Conservation (phyloP, 2,113 vertebrate species). For the Carlito syrichta region DNA sequence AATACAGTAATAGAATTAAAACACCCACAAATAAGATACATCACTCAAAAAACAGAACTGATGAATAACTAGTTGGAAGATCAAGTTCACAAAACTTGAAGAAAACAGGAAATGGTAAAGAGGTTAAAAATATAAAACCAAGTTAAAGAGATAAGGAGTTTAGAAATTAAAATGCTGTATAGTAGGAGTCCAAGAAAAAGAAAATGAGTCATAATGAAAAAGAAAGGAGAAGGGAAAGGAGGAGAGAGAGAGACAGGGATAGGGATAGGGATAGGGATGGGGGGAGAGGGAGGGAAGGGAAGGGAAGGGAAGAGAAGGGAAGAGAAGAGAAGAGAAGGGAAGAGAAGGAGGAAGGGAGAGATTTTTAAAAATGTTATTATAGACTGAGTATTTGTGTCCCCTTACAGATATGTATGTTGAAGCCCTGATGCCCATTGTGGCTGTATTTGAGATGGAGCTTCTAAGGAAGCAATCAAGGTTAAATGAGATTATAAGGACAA, state of each 20-base stretch:
- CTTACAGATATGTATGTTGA: not conserved
- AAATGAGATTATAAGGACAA: not conserved
- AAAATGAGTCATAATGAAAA: too few relatives aligned
- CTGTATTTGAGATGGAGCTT: not conserved
- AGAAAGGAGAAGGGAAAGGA: too few relatives aligned
- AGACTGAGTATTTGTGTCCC: not conserved
- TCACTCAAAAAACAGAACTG: not conserved
- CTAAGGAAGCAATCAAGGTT: not conserved
- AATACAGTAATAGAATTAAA: not conserved
- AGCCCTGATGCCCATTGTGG: not conserved
- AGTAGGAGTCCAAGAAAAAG: not conserved
- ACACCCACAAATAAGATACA: not conserved
- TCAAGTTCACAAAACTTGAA: not conserved
- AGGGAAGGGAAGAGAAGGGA: too few relatives aligned
- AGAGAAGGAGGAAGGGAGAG: not conserved
- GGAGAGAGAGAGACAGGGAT: not conserved
- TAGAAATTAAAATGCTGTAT: not conserved
- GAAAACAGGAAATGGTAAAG: not conserved
- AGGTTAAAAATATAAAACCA: not conserved
- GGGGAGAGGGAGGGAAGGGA: too few relatives aligned
- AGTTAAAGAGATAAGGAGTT: not conserved
- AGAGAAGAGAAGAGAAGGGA: too few relatives aligned
- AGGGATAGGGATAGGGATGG: too few relatives aligned
- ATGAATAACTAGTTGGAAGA: not conserved
- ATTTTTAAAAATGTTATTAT: not conserved